Conservation (phyloP, 1,140 invertebrate species). For the Papilio xuthus region DNA sequence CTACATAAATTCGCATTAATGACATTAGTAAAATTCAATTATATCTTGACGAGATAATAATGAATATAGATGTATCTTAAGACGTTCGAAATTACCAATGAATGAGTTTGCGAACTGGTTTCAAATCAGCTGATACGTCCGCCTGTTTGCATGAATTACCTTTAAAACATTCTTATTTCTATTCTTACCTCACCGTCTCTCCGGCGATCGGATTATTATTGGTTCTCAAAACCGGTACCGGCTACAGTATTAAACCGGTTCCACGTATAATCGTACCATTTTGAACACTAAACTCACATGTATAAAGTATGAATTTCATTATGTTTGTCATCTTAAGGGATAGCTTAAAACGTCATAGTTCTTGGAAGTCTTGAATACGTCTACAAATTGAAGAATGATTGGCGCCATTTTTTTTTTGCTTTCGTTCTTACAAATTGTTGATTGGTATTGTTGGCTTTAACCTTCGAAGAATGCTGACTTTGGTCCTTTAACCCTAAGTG, state of each 20-base stretch:
- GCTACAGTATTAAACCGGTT: slow-evolving; percentile 20
- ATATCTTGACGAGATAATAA: background rate
- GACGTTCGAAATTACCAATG: slow-evolving; percentile 48
- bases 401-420: slow-evolving; percentile 43
- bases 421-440: slow-evolving; percentile 19
- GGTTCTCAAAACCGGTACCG: slow-evolving; percentile 52
- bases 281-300: background rate
- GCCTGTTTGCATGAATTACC: slow-evolving; percentile 66
- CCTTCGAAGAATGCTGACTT: slow-evolving; percentile 8
- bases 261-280: background rate
- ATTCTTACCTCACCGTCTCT: slow-evolving; percentile 67
- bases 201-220: slow-evolving; percentile 57
- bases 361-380: slow-evolving; percentile 40
- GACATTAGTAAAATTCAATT: background rate
- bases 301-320: slow-evolving; percentile 16
- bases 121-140: slow-evolving; percentile 69
- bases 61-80: background rate
- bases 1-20: too few species aligned
- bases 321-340: slow-evolving; percentile 30
- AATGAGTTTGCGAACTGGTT: slow-evolving; percentile 70
- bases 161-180: slow-evolving; percentile 52
- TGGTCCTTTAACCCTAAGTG: background rate
- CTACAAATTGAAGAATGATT: slow-evolving; percentile 46
- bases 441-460: slow-evolving; percentile 16
- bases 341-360: slow-evolving; percentile 42